phyloP scores from a whole-genome alignment of 1,140 invertebrate genomes.

The Probaryconus sp. region DNA sequence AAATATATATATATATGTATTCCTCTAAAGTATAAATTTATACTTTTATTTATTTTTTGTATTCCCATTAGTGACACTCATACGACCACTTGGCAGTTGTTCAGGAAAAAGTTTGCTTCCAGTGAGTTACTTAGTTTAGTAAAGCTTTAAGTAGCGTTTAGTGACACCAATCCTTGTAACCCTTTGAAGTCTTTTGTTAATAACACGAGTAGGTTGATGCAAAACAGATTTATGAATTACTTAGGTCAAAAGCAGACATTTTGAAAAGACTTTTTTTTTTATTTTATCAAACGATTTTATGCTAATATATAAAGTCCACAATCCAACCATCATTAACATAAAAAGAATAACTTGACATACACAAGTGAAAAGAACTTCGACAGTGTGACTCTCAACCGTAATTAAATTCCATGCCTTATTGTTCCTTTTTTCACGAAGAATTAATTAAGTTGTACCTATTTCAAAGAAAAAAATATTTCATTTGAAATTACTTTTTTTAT shows the following conservation, averaged over 20 bases:
- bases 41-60: conserved; percentile 17
- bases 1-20: too few species aligned
- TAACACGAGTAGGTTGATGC: conserved; percentile 21
- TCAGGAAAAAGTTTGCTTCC: conserved; percentile 20
- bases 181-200: conserved; percentile 34
- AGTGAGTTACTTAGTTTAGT: conserved; percentile 39
- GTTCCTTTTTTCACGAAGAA: too few species aligned
- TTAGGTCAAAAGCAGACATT: conserved; percentile 16
- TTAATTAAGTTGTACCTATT: too few species aligned
- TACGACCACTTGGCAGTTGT: conserved; percentile 32
- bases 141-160: conserved; percentile 27
- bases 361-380: too few species aligned
- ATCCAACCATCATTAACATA: conserved; percentile 12
- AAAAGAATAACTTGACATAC: too few species aligned
- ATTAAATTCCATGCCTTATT: too few species aligned
- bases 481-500: too few species aligned
- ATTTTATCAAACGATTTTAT: conserved; percentile 17
- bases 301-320: background rate
- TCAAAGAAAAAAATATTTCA: too few species aligned
- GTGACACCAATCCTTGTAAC: conserved; percentile 31
- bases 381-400: too few species aligned
- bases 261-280: conserved; percentile 6
- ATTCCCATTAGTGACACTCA: conserved; percentile 19
- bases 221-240: conserved; percentile 34
- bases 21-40: conserved; percentile 1